Conservation (phyloP, 2,797 vertebrate species). For the Bryconaethiops microstoma region DNA sequence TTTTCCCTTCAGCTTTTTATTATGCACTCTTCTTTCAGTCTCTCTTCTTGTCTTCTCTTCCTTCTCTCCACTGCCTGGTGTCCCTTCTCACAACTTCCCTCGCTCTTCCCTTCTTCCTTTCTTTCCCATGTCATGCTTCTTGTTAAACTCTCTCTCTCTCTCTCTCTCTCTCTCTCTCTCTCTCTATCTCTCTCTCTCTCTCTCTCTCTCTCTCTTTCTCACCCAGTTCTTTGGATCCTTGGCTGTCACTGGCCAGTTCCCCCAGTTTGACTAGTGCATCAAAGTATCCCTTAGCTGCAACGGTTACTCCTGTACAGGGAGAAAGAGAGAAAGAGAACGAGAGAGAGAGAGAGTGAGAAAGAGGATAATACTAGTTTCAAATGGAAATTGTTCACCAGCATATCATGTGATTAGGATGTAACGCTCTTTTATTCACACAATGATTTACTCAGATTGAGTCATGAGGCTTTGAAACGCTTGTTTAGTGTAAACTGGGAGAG, state of each 20-base stretch:
- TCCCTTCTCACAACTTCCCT: conserved; percentile 50
- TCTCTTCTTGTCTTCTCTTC: conserved; percentile 36
- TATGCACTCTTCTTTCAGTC: conserved; percentile 7
- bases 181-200: conserved; percentile 21
- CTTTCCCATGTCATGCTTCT: conserved; percentile 44
- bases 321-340: neutral
- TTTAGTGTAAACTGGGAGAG: neutral
- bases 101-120: conserved; percentile 58
- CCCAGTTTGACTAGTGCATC: conserved; percentile 86
- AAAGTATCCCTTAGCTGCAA: conserved; percentile 87
- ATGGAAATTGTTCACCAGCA: neutral
- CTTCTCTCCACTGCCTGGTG: conserved; percentile 15
- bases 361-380: neutral
- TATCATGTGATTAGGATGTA: neutral
- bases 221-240: conserved; percentile 88
- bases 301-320: conserved; percentile 76
- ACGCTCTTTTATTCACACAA: neutral
- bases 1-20: conserved; percentile 41
- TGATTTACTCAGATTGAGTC: neutral
- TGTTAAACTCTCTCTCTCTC: conserved; percentile 20
- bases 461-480: neutral
- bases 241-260: conserved; percentile 85
- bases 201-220: conserved; percentile 55
- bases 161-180: conserved; percentile 56
- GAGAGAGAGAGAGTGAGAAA: neutral